Conservation (phyloP, 2,797 vertebrate species). For the Eremophila alpestris region DNA sequence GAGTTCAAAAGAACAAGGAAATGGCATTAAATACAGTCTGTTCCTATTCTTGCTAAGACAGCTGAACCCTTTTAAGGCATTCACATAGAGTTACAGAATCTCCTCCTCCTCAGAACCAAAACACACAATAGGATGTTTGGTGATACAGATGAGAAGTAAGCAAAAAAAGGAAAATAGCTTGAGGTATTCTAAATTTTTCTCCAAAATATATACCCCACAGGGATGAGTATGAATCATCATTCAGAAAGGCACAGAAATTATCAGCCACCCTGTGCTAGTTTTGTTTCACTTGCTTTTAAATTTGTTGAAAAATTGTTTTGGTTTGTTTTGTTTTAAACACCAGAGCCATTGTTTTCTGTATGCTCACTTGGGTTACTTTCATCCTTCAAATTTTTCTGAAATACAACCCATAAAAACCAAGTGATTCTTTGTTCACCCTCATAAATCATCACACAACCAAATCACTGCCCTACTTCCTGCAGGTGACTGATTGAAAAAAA, state of each 20-base stretch:
- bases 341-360: not conserved
- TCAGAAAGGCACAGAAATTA: slow-evolving; percentile 6
- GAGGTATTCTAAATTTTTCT: slow-evolving; percentile 35
- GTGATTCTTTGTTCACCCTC: not conserved
- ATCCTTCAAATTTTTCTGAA: not conserved
- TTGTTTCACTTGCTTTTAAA: slow-evolving; percentile 4
- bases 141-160: slow-evolving; percentile 35
- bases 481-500: not conserved
- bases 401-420: not conserved
- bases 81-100: not conserved
- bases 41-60: slow-evolving; percentile 1
- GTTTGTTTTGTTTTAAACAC: not conserved
- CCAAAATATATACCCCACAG: slow-evolving; percentile 42
- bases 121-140: slow-evolving; percentile 10
- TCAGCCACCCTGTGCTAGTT: not conserved
- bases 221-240: not conserved
- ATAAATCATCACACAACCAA: not conserved
- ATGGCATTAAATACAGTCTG: not conserved
- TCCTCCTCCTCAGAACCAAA: slow-evolving; percentile 8
- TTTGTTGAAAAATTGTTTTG: not conserved
- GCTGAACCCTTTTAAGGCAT: not conserved
- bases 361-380: not conserved
- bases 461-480: not conserved
- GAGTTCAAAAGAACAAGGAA: slow-evolving; percentile 17
- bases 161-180: slow-evolving; percentile 31